phyloP scores from a whole-genome alignment of 2,113 vertebrate species.

The Oreocharis arfaki region DNA sequence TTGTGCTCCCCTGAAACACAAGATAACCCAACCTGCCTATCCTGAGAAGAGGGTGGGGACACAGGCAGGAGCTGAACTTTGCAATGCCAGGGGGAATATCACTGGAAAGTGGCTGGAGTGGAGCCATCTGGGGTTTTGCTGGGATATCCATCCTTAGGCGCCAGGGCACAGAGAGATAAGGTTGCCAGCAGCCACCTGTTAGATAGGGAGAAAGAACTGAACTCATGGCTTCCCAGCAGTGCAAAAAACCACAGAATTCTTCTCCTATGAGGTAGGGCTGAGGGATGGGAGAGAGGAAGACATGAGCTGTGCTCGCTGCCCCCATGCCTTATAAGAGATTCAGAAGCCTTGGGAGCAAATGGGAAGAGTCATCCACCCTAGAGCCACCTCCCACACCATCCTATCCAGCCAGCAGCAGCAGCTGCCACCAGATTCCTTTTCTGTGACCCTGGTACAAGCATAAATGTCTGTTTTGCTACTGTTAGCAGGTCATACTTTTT shows the following conservation, averaged over 20 bases:
- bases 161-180: constrained; percentile 10
- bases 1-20: not conserved
- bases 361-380: not conserved
- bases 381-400: not conserved
- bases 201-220: not conserved
- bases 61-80: not conserved
- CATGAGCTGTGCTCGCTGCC: not conserved
- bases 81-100: not conserved
- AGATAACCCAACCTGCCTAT: not conserved
- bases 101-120: not conserved
- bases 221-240: not conserved
- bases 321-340: not conserved
- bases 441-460: not conserved
- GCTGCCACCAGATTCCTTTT: not conserved
- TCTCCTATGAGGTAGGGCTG: not conserved
- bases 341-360: not conserved
- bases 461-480: not conserved
- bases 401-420: not conserved
- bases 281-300: not conserved
- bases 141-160: not conserved
- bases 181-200: not conserved
- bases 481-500: not conserved
- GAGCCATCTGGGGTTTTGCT: not conserved
- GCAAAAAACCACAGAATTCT: not conserved
- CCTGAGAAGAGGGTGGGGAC: not conserved